Evolutionary conservation across 1,140 invertebrate species (phyloP).

Genomic region (Colletes gigas): DNA sequence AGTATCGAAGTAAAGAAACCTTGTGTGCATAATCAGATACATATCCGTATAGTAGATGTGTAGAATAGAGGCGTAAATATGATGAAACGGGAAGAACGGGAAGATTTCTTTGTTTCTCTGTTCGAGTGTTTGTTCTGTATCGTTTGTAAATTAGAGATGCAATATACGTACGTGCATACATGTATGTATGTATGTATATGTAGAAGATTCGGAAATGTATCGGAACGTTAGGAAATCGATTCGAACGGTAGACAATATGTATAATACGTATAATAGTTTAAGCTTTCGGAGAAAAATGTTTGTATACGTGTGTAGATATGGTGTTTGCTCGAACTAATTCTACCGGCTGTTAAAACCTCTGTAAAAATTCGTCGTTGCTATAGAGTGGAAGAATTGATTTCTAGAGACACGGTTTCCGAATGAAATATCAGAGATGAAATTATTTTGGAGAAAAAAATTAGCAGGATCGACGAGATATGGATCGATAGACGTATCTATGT

Average conservation of each 20-base stretch:
- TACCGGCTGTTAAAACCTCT: not conserved
- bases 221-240: too few relatives aligned
- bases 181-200: too few relatives aligned
- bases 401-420: too few relatives aligned
- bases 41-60: too few relatives aligned
- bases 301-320: too few relatives aligned
- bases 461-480: too few relatives aligned
- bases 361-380: not conserved
- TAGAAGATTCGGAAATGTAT: too few relatives aligned
- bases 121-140: not conserved
- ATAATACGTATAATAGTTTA: constrained; percentile 12
- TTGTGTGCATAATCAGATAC: too few relatives aligned
- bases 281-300: constrained; percentile 7
- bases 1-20: not conserved
- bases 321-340: too few relatives aligned
- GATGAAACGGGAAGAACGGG: not conserved
- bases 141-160: not conserved
- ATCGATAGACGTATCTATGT: too few relatives aligned
- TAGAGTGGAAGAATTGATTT: not conserved
- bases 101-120: constrained; percentile 6
- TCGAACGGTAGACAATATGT: constrained; percentile 3
- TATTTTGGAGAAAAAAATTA: too few relatives aligned
- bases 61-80: not conserved
- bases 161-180: constrained; percentile 21
- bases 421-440: too few relatives aligned